A percentile compares a stretch with the other conserved stretches of the same genome.
Conservation (phyloP, 2,888 invertebrate genomes). For the Luffia ferchaultella region DNA sequence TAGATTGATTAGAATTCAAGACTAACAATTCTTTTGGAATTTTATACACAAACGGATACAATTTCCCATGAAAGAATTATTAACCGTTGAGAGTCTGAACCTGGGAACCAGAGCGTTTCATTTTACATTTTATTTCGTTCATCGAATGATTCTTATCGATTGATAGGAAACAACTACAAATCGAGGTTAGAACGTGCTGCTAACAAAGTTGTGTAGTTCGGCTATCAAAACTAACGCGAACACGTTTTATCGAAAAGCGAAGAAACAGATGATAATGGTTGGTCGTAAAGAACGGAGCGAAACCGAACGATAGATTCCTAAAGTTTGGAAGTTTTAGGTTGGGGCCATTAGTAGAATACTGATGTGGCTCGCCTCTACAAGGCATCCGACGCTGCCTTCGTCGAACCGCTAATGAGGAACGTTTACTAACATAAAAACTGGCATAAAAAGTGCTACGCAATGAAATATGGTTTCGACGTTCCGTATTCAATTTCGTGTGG, state of each 20-base stretch:
- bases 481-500: no score
- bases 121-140: neutral
- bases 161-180: neutral
- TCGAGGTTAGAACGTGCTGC: neutral
- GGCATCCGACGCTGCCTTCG: neutral
- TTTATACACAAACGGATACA: no score
- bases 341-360: constrained; percentile 49
- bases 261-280: constrained; percentile 55
- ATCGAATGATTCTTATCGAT: no score
- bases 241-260: constrained; percentile 60
- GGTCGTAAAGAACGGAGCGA: constrained; percentile 54
- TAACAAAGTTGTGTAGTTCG: neutral
- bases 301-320: constrained; percentile 47
- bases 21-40: no score
- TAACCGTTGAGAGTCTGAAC: no score
- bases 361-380: constrained; percentile 33
- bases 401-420: neutral
- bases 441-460: no score
- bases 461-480: no score
- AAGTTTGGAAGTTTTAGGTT: constrained; percentile 57
- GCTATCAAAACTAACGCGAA: constrained; percentile 47
- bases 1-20: no score
- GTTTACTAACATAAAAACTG: no score
- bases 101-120: no score
- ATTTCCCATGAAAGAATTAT: no score